Evolutionary conservation across 2,797 vertebrate genomes (phyloP).

Genomic region (Chrosomus eos): DNA sequence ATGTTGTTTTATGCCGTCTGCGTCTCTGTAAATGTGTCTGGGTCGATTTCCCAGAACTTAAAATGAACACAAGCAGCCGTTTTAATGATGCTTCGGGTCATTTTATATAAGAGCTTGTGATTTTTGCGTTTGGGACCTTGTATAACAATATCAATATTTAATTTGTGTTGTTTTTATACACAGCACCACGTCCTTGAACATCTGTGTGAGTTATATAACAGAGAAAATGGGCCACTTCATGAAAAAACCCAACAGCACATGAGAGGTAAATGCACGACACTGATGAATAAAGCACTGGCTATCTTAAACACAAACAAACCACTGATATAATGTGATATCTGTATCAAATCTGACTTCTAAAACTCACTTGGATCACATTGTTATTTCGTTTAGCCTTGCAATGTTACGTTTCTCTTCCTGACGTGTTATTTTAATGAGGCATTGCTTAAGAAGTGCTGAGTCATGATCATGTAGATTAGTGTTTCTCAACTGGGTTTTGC

Average conservation of each 20-base stretch:
- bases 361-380: neutral
- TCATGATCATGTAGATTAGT: constrained; percentile 25
- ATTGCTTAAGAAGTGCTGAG: constrained; percentile 26
- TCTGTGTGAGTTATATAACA: constrained; percentile 71
- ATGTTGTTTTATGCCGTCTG: constrained; percentile 6
- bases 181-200: constrained; percentile 48
- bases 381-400: neutral
- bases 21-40: constrained; percentile 12
- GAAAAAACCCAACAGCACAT: constrained; percentile 32
- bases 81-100: neutral
- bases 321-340: constrained; percentile 59
- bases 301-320: constrained; percentile 63
- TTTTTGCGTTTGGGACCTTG: neutral
- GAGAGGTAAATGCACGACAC: constrained; percentile 65
- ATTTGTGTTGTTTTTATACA: constrained; percentile 24
- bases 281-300: constrained; percentile 72
- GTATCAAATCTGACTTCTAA: neutral
- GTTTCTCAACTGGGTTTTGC: constrained; percentile 18
- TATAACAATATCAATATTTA: constrained; percentile 23
- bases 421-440: neutral
- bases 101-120: neutral
- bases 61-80: neutral
- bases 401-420: neutral
- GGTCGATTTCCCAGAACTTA: neutral
- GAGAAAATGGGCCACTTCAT: constrained; percentile 53